Evolutionary conservation across 2,888 invertebrate genomes (phyloP), one percentile per base, ranked within the genome.

Genomic region (Lagria hirta): DNA sequence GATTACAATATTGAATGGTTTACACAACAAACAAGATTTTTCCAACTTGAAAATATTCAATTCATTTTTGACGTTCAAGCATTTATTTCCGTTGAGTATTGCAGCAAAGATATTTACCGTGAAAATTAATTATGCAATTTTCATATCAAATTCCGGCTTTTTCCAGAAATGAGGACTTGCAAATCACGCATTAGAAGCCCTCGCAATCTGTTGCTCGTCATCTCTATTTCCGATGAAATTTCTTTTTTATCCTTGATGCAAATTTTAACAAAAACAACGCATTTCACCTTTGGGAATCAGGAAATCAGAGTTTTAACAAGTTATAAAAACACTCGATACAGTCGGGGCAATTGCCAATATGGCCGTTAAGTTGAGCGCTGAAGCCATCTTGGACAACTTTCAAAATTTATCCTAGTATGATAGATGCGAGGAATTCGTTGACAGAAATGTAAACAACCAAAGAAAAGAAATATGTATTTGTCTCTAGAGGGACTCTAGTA

Each of bases 201-300:
- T 37, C 38, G 12, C 29, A 37, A 37, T 21, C 29, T 37, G 37
- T 37, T 37, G 37, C 38, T 40, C 26, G 40, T 40, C 32, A 17
- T 18, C 21, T 24, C 32, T 40, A 40, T 40, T 40, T 40, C 40
- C 40, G 32, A 21, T 40, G 30, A 32, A 32, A 40, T 40, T 40
- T 10, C 40, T 36, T 40, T 40, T 35, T 40, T 40, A 40, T 40
- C 8, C 26, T 23, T 24, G 24, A 23, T 32, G 30, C 40, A 40
- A 40, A 37, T 35, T 23, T n/a, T 21, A 16, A 20, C 10, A 15
- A 14, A 8, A 22, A 23, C 22, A 33, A 33, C 15, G 33, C 15
- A 33, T 10, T 23, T 33, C n/a, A n/a, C 14, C 12, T 21, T 22
- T 13, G 3, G 6, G 33, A 8, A 33, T 10, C 16, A 28, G 7